These are phyloP conservation scores for Grapholita molesta DNA, from an alignment of 1,140 invertebrate genomes.

Conservation along the genomic window DNA sequence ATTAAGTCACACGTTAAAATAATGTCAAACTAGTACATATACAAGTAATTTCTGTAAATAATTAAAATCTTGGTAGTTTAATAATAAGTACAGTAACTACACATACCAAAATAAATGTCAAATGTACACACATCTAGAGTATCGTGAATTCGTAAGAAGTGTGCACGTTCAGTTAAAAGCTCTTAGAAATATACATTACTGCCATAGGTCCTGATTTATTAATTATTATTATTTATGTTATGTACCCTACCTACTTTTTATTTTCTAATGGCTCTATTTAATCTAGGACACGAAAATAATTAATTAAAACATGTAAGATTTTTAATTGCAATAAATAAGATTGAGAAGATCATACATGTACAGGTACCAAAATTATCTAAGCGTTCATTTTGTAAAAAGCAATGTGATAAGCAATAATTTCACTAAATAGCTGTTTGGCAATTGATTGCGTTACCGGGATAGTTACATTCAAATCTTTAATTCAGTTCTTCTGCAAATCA, in stretches of 20 bases:
- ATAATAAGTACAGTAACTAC: neutral
- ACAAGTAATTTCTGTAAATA: neutral
- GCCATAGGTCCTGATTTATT: too few relatives aligned
- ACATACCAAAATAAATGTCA: neutral
- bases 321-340: neutral
- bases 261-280: neutral
- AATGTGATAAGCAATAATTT: slow-evolving; percentile 19
- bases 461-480: neutral
- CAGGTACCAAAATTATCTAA: neutral
- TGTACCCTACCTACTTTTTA: neutral
- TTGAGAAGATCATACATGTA: neutral
- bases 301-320: neutral
- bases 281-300: neutral
- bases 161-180: too few relatives aligned
- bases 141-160: too few relatives aligned
- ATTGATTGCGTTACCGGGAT: neutral
- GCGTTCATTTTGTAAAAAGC: slow-evolving; percentile 4
- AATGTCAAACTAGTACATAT: neutral
- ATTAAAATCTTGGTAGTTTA: neutral
- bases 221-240: neutral
- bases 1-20: neutral
- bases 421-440: neutral
- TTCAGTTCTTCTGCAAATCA: too few relatives aligned
- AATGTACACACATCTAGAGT: too few relatives aligned
- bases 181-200: too few relatives aligned